Evolutionary conservation across 2,888 invertebrate species (phyloP).

Genomic region (Caenorhabditis japonica): DNA sequence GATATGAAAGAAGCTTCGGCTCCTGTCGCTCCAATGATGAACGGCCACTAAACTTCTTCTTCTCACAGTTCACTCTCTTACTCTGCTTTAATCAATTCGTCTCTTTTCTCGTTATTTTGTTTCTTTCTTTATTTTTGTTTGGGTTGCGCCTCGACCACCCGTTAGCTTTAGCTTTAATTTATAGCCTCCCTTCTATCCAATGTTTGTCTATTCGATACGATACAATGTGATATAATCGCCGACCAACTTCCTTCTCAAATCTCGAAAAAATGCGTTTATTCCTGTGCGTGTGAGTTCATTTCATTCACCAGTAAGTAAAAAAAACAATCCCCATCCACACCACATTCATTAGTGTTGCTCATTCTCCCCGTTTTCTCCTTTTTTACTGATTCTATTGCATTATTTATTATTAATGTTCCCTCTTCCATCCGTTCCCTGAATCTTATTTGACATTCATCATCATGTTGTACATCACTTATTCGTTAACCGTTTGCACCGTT

Average conservation of each 20-base stretch:
- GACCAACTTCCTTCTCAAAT: slow-evolving; percentile 9
- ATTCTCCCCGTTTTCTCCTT: not conserved
- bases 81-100: slow-evolving; percentile 16
- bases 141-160: not conserved
- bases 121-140: slow-evolving; percentile 1
- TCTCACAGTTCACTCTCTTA: too few relatives aligned
- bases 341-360: slow-evolving; percentile 38
- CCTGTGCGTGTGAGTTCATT: too few relatives aligned
- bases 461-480: slow-evolving; percentile 24
- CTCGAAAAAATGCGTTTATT: slow-evolving; percentile 14
- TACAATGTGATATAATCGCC: slow-evolving; percentile 44
- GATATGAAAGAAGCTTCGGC: slow-evolving; percentile 82
- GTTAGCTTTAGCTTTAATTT: slow-evolving; percentile 26
- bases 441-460: slow-evolving; percentile 3
- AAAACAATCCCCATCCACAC: slow-evolving; percentile 1
- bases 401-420: slow-evolving; percentile 1
- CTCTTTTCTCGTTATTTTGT: slow-evolving; percentile 9
- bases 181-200: not conserved
- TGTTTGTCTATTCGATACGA: slow-evolving; percentile 4
- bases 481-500: slow-evolving; percentile 15
- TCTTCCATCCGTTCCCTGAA: not conserved
- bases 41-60: slow-evolving; percentile 29
- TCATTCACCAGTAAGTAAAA: not conserved
- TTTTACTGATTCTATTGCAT: slow-evolving; percentile 10
- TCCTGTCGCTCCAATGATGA: slow-evolving; percentile 41